phyloP scores from a whole-genome alignment of 2,113 vertebrate species.

The Cochlearius cochlearius region DNA sequence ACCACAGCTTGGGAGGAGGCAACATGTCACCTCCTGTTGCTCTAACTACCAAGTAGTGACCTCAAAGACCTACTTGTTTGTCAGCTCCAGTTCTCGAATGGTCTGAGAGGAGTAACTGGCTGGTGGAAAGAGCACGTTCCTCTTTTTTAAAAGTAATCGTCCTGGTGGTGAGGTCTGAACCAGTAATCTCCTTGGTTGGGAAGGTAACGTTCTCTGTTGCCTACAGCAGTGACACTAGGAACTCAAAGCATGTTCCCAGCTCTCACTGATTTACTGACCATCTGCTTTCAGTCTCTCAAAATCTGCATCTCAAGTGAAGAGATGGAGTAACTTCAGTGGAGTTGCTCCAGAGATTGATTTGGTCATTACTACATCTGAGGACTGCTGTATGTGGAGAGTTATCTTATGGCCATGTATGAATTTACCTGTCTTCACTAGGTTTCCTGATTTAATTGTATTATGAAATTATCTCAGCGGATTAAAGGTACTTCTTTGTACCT shows the following conservation, averaged over 20 bases:
- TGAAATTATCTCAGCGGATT: background rate
- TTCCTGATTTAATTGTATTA: background rate
- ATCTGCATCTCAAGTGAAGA: background rate
- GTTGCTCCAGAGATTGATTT: background rate
- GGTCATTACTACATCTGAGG: background rate
- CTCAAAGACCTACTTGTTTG: background rate
- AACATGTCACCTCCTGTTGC: background rate
- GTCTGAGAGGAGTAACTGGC: background rate
- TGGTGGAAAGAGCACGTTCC: background rate
- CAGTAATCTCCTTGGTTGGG: background rate
- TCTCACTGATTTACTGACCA: background rate
- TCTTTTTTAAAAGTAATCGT: background rate
- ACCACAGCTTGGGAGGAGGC: background rate
- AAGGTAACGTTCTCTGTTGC: background rate
- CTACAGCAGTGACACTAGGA: background rate
- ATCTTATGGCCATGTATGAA: background rate
- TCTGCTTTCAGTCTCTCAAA: background rate
- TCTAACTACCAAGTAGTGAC: background rate
- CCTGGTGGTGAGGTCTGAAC: background rate
- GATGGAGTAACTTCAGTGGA: background rate
- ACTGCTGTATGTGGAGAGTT: background rate
- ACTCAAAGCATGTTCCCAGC: background rate
- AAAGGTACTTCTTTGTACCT: background rate
- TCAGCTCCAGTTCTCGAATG: background rate
- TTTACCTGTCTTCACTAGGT: background rate